Percentiles rank a stretch among this genome's conserved stretches.
phyloP scores from a whole-genome alignment of 53 echinoderm and acorn worm genomes.

The Zoroaster sp. region DNA sequence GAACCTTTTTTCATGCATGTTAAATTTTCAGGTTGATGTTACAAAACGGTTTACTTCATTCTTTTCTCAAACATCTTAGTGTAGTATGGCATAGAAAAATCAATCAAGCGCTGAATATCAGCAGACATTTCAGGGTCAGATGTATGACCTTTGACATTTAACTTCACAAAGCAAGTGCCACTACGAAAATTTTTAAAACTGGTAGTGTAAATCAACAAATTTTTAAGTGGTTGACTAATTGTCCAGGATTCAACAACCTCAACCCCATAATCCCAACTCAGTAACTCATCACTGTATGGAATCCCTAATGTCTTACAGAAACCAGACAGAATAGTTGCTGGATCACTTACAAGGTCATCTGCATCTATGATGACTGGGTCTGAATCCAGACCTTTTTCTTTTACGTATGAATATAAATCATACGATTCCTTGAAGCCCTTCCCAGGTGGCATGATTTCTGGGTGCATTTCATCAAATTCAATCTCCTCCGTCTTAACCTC shows the following conservation, averaged over 20 bases:
- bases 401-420: background rate
- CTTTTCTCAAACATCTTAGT: background rate
- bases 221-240: background rate
- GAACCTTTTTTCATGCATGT: no score
- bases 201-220: background rate
- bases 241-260: background rate
- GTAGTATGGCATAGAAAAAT: background rate
- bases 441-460: background rate
- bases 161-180: background rate
- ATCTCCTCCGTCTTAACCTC: background rate
- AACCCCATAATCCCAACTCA: background rate
- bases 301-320: slow-evolving; percentile 10
- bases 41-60: background rate
- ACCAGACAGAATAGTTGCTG: background rate
- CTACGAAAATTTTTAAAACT: background rate
- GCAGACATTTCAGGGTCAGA: background rate
- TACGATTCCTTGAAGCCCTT: background rate
- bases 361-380: slow-evolving; percentile 12
- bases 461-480: background rate
- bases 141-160: background rate
- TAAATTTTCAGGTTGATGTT: no score
- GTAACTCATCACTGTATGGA: slow-evolving; percentile 10
- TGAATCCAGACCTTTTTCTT: background rate
- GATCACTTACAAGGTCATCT: background rate
- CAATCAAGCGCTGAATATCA: background rate